Percentiles rank a stretch among this genome's conserved stretches.
Conservation (phyloP, 2,888 invertebrate species). For the Andrena praecox region DNA sequence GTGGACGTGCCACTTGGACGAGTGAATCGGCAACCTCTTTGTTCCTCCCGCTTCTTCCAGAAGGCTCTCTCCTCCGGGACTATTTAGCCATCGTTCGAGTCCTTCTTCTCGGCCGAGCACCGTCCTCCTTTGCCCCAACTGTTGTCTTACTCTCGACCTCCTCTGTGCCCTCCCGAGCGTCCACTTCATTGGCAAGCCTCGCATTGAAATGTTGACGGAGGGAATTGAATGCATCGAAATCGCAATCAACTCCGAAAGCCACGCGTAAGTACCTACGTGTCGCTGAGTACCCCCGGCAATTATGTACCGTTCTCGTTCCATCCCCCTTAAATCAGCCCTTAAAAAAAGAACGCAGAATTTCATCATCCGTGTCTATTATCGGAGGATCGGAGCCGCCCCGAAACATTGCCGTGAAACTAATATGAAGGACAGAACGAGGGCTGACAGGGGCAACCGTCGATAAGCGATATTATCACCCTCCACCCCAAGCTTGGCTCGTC, state of each 20-base stretch:
- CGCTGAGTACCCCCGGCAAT: no score
- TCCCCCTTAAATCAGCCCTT: neutral
- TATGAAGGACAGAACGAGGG: constrained; percentile 7
- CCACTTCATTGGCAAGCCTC: neutral
- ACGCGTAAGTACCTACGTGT: no score
- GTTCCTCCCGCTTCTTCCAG: constrained; percentile 27
- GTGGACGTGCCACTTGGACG: constrained; percentile 67
- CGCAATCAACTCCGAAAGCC: no score
- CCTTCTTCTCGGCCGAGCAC: neutral
- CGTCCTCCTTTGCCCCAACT: neutral
- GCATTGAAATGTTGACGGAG: neutral
- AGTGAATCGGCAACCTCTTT: constrained; percentile 69
- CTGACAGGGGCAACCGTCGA: constrained; percentile 18
- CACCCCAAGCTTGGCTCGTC: constrained; percentile 31
- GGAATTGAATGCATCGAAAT: no score
- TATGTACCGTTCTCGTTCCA: no score
- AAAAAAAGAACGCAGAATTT: neutral
- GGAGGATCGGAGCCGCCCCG: neutral
- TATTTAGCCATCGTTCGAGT: neutral
- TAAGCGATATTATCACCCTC: constrained; percentile 48
- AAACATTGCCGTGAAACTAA: constrained; percentile 16
- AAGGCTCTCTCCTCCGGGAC: neutral
- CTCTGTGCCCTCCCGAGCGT: neutral
- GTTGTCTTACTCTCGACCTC: no score
- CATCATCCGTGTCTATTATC: constrained; percentile 29